These are phyloP conservation scores for Isotomurus palustris DNA, from an alignment of 2,888 invertebrate species.

Conservation along the genomic window DNA sequence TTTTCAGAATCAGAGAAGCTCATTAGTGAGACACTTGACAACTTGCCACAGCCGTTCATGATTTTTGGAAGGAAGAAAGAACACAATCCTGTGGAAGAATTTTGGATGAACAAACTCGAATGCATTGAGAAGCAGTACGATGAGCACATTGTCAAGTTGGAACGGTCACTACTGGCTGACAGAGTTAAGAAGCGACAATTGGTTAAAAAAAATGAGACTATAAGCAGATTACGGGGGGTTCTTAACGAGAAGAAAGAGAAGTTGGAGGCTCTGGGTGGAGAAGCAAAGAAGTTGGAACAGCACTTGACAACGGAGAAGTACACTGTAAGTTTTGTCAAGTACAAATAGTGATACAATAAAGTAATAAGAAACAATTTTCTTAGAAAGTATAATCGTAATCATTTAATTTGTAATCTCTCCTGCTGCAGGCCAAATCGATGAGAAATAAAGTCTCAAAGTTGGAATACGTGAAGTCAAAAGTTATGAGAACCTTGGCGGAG, in stretches of 20 bases:
- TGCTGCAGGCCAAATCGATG: slow-evolving; percentile 19
- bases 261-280: background rate
- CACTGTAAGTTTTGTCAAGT: slow-evolving; percentile 9
- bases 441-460: slow-evolving; percentile 20
- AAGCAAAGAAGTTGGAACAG: slow-evolving; percentile 1
- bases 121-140: slow-evolving; percentile 41
- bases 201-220: slow-evolving; percentile 22
- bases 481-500: slow-evolving; percentile 17
- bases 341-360: background rate
- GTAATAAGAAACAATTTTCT: background rate
- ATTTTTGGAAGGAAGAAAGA: slow-evolving; percentile 37
- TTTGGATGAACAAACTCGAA: slow-evolving; percentile 41
- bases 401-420: background rate
- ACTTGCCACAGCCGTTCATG: slow-evolving; percentile 22
- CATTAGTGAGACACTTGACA: slow-evolving; percentile 15
- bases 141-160: slow-evolving; percentile 34
- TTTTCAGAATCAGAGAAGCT: too few relatives aligned
- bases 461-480: slow-evolving; percentile 10
- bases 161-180: slow-evolving; percentile 29
- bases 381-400: background rate
- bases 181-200: slow-evolving; percentile 22
- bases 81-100: slow-evolving; percentile 38
- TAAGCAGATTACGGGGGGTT: slow-evolving; percentile 21
- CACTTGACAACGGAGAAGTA: slow-evolving; percentile 13
- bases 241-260: slow-evolving; percentile 14